phyloP scores from a whole-genome alignment of 2,797 vertebrate species.

The Squalus acanthias region DNA sequence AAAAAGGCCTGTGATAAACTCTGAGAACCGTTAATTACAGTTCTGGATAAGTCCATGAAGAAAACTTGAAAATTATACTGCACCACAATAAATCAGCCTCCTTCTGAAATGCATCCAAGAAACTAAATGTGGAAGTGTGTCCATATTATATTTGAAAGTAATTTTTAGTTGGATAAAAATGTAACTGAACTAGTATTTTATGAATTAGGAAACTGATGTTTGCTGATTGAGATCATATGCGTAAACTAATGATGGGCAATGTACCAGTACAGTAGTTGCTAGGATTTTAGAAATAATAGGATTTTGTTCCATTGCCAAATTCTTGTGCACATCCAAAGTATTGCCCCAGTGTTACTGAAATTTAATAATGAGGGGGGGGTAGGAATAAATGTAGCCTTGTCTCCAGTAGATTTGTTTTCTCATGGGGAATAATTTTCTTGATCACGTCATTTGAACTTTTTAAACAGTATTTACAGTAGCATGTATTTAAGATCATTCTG shows the following conservation, averaged over 20 bases:
- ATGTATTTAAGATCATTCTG: neutral
- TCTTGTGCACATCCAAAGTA: neutral
- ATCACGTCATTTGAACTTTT: neutral
- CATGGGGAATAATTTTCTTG: neutral
- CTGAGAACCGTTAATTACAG: neutral
- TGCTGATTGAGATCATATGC: neutral
- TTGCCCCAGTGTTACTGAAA: neutral
- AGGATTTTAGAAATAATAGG: neutral
- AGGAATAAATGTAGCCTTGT: neutral
- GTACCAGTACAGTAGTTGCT: neutral
- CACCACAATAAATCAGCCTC: neutral
- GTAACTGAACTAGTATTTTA: neutral
- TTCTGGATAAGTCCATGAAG: neutral
- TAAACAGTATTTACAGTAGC: neutral
- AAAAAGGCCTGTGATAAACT: neutral
- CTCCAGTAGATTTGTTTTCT: neutral
- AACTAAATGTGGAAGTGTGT: neutral
- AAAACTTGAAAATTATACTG: neutral
- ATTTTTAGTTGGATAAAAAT: neutral
- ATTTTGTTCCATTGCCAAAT: neutral
- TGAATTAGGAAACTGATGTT: neutral
- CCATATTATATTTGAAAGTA: neutral
- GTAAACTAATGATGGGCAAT: neutral
- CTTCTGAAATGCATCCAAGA: neutral
- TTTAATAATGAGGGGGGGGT: neutral